A percentile compares a stretch with the other conserved stretches of the same genome.
Evolutionary conservation across 2,797 vertebrate species (phyloP).

Genomic region (Octomys mimax): DNA sequence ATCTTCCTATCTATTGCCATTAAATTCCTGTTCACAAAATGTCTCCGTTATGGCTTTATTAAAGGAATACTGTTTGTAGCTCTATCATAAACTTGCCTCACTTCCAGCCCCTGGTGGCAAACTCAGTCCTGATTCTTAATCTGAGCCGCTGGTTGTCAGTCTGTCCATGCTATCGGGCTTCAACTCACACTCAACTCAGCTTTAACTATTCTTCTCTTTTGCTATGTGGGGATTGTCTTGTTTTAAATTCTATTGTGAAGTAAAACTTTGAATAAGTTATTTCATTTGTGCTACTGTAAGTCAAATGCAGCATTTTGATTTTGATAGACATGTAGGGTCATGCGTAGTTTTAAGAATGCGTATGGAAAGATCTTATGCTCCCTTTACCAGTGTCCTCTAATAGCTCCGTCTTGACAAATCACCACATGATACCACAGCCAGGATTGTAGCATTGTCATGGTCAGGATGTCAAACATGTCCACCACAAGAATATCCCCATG

Average conservation of each 20-base stretch:
- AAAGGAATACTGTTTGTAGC: not conserved
- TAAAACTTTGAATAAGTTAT: not conserved
- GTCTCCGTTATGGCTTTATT: conserved; percentile 25
- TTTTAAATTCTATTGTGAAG: not conserved
- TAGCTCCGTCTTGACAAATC: not conserved
- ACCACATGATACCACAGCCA: not conserved
- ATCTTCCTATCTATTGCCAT: not conserved
- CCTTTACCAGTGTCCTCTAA: not conserved
- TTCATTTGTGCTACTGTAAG: not conserved
- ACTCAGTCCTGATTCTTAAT: not conserved
- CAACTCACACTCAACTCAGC: not conserved
- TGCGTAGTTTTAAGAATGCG: not conserved
- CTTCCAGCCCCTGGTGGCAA: not conserved
- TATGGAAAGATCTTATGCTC: not conserved
- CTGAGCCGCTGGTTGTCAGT: not conserved
- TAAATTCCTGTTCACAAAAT: not conserved
- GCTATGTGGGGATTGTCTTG: not conserved
- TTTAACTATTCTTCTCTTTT: not conserved
- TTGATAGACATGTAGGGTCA: not conserved
- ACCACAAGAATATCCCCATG: not conserved
- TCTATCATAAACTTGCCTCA: not conserved
- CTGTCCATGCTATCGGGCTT: not conserved
- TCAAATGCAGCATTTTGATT: not conserved
- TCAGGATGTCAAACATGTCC: not conserved
- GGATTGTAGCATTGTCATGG: not conserved